Evolutionary conservation across 1,140 invertebrate species (phyloP), one percentile per base, ranked within the genome.

Genomic region (Heliconius congener): DNA sequence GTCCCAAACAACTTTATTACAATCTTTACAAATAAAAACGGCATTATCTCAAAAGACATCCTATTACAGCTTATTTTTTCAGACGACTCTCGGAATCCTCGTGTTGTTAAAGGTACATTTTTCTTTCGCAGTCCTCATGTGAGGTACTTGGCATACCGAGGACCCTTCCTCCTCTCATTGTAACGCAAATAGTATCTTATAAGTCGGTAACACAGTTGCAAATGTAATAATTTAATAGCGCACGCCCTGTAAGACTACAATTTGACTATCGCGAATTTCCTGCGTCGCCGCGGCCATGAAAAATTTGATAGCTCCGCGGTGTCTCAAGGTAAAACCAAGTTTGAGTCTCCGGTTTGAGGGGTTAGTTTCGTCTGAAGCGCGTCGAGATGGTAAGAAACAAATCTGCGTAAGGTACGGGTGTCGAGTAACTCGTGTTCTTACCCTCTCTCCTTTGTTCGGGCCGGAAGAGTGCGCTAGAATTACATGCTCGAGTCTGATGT

Each of bases 341-440:
- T 79, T 93, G 85, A 83, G 77, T 82, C 81, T 79, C 81, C 71
- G 60, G 78, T 70, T 46, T 73, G 73, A 91, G 80, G 82, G 88
- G 90, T 87, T 91, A 83, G 80, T 90, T 90, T 93, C 70, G 84
- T 82, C 75, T 84, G 83, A 6, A 73, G 74, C n/a, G 37, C 55
- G 80, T 80, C 78, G 83, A 88, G 89, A 88, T 84, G 88, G 85
- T 89, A 90, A 93, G 91, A 93, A 94, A 94, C 92, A 93, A 94
- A 94, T 93, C 93, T 94, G 92, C 93, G 92, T 93, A 91, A 93
- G 93, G 92, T 89, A 92, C 91, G 87, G 92, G 92, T 94, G 93
- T 94, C 92, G 93, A 94, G 91, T 94, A 94, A 94, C 92, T 94
- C 93, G 92, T 93, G 93, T 94, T 92, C 91, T 94, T 93, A 93